phyloP scores from a whole-genome alignment of 2,888 invertebrate genomes.

The Drosophila diplacantha region DNA sequence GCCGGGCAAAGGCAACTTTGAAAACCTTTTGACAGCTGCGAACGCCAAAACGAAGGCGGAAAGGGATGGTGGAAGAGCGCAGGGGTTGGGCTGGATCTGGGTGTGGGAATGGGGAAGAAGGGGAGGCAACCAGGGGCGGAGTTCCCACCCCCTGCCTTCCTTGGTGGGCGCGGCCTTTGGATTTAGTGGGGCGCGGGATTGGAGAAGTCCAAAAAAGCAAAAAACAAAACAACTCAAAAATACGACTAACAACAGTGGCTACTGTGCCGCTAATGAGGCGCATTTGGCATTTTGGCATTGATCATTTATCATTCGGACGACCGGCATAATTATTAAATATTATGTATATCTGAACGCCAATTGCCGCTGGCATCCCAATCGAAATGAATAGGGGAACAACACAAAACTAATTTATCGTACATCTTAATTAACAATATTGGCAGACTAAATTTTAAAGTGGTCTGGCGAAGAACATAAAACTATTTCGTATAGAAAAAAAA shows the following conservation, averaged over 20 bases:
- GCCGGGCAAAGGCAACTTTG: constrained; percentile 64
- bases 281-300: constrained; percentile 49
- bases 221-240: neutral
- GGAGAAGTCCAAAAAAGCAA: constrained; percentile 12
- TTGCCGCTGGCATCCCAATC: neutral
- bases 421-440: constrained; percentile 10
- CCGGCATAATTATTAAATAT: constrained; percentile 58
- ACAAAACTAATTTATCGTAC: neutral
- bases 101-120: constrained; percentile 6
- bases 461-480: neutral
- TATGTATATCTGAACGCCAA: constrained; percentile 53
- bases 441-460: neutral
- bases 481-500: neutral
- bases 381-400: neutral
- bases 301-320: constrained; percentile 54
- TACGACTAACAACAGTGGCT: constrained; percentile 15
- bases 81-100: constrained; percentile 8
- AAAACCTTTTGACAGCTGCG: constrained; percentile 70
- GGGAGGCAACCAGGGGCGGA: constrained; percentile 22
- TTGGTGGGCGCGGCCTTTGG: constrained; percentile 59
- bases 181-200: constrained; percentile 41
- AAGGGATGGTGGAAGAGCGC: constrained; percentile 11
- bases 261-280: constrained; percentile 57
- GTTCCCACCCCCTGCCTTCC: constrained; percentile 45
- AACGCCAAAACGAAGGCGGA: constrained; percentile 28